phyloP scores from a whole-genome alignment of 2,113 vertebrate genomes.

The Fregetta grallaria region DNA sequence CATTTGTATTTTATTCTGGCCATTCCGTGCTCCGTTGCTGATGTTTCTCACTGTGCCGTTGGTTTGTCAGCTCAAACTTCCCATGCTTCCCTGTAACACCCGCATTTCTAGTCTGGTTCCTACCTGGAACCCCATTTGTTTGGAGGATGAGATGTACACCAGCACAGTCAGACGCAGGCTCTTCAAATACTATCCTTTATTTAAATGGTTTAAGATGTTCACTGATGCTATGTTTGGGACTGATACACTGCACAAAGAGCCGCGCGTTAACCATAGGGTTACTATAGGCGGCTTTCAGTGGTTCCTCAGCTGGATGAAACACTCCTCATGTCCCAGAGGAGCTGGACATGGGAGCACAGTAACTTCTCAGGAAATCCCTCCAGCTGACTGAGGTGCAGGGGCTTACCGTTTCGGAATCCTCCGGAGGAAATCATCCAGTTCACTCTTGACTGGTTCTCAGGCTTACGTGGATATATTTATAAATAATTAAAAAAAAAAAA shows the following conservation, averaged over 20 bases:
- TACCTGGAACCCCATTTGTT: neutral
- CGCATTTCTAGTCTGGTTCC: neutral
- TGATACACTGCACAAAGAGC: neutral
- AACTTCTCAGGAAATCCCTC: neutral
- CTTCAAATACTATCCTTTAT: neutral
- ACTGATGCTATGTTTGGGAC: neutral
- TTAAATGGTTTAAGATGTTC: neutral
- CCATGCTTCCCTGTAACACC: neutral
- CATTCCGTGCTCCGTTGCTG: neutral
- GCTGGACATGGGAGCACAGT: neutral
- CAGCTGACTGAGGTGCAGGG: neutral
- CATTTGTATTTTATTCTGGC: neutral
- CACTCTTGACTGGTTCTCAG: neutral
- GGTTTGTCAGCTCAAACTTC: neutral
- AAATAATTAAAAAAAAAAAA: neutral
- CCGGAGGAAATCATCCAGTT: neutral
- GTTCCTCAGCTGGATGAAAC: neutral
- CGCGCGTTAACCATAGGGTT: fast-evolving
- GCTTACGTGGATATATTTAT: neutral
- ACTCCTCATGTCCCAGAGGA: neutral
- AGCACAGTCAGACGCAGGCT: neutral
- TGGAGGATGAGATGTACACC: neutral
- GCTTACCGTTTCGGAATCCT: neutral
- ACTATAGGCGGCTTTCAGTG: no score
- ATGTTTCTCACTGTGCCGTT: neutral